Evolutionary conservation across 92 coral and sea anemone genomes (phyloP), one percentile per base, ranked within the genome.

Genomic region (Epizoanthus fatuus): DNA sequence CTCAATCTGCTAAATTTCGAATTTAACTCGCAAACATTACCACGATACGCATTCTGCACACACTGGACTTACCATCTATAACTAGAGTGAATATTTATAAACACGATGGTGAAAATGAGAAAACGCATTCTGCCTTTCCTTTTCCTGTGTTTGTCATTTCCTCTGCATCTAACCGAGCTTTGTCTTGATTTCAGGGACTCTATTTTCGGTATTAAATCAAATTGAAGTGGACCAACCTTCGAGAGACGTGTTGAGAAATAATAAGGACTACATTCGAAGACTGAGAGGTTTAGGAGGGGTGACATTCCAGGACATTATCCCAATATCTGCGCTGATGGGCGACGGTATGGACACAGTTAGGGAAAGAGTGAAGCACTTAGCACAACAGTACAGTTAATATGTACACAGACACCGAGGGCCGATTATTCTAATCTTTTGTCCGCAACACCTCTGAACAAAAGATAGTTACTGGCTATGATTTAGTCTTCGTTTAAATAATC

Each of bases 311-410:
- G 89, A 91, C 70, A 59, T 94, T 29, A 86, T 92, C 15, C 98
- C 98, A 16, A 51, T 94, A 20, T 92, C 98, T 32, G 93, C 93
- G 6, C 45, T 92, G 32, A 90, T 85, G 38, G 91, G 93, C 35
- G 86, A 85, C 39, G 98, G 98, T 8, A 32, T 90, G 54, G 94
- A 92, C 53, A 84, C 77, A 57, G 80, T 92, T 17, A 89, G 91
- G 16, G 90, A 90, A 37, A 85, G 85, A 63, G 64, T 92, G 38
- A 92, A 88, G 75, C 74, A 79, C 11, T 67, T 87, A 15, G 86
- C 80, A 9, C 72, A 72, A 56, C 39, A 35, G 57, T 59, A 53
- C 55, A 19, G n/a, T 40, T 39, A 19, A 3, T 53, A 47, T 60
- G 22, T 3, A 17, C 39, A 39, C 4, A 42, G 3, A 16, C 1